Evolutionary conservation across 2,888 invertebrate genomes (phyloP), one percentile per base, ranked within the genome.

Genomic region (Nemurella pictetii): DNA sequence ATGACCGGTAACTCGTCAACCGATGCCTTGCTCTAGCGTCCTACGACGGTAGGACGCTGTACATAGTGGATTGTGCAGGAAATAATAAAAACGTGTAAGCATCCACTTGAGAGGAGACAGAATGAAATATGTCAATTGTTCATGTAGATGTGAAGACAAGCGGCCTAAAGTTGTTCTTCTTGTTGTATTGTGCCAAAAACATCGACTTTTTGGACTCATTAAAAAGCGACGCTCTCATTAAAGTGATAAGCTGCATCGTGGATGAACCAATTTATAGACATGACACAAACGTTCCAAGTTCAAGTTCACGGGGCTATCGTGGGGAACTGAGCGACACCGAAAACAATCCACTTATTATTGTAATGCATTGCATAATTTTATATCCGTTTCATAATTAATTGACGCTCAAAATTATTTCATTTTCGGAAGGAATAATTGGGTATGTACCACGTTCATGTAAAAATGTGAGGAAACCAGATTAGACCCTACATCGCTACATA

Each of bases 241-340:
- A 29, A 7, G 26, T 29, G 78, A 78, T 78, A 78, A 78, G 55
- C 55, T 12, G 55, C 55, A 55, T 55, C 55, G 20, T 29, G 30
- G 78, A 78, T 78, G 78, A 78, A 75, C 75, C 28, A 55, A 55
- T 55, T 55, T 55, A 55, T 55, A 55, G 55, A 55, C 55, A 7
- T 30, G 15, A 30, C 20, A 28, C 28, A 78, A 9, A 29, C 29
- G 27, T 12, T 3, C 20, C 29, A 29, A 78, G 78, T 78, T 78
- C 78, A 78, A 78, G 78, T 20, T 28, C 78, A 78, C 78, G 78
- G 30, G 78, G 78, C 78, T 78, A 78, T 78, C 75, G 1, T 1
- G 7, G 2, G 27, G 75, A 75, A 55, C 55, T 12, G 55, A 55
- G 12, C n/a, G 74, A 20, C 74, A 74, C 75, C 75, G 75, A 27